phyloP scores from a whole-genome alignment of 2,888 invertebrate genomes.

The Marasmarcha lunaedactyla region DNA sequence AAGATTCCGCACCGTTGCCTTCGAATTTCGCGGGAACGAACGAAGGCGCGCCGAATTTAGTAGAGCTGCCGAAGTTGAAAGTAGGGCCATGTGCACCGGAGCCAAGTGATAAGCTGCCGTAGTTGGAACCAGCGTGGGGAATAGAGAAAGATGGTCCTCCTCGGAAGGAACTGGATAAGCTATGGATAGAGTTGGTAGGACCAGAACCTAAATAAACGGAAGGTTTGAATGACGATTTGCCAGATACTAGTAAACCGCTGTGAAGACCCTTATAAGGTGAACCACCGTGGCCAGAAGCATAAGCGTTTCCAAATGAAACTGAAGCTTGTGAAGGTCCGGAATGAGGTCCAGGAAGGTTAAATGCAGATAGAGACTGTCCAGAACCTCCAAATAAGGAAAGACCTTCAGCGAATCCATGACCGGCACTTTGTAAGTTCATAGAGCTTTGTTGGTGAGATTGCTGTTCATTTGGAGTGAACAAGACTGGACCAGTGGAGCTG shows the following conservation, averaged over 20 bases:
- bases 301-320: constrained; percentile 4
- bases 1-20: constrained; percentile 25
- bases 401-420: constrained; percentile 15
- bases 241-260: constrained; percentile 31
- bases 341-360: constrained; percentile 28
- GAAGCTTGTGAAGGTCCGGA: neutral
- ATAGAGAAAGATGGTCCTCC: constrained; percentile 36
- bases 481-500: constrained; percentile 49
- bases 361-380: constrained; percentile 18
- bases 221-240: constrained; percentile 53
- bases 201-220: constrained; percentile 53
- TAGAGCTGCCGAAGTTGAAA: constrained; percentile 35
- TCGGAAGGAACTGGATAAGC: constrained; percentile 29
- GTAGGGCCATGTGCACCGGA: constrained; percentile 32
- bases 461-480: constrained; percentile 42
- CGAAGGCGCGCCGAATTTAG: constrained; percentile 36
- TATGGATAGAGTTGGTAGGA: constrained; percentile 39
- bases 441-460: constrained; percentile 24
- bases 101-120: constrained; percentile 19
- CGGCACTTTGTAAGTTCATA: constrained; percentile 23
- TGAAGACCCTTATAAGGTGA: constrained; percentile 34
- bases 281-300: constrained; percentile 12
- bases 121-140: constrained; percentile 15
- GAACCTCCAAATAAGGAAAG: constrained; percentile 18
- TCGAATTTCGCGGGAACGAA: constrained; percentile 40